Evolutionary conservation across 2,797 vertebrate genomes (phyloP).

Genomic region (Anguilla pacifica): DNA sequence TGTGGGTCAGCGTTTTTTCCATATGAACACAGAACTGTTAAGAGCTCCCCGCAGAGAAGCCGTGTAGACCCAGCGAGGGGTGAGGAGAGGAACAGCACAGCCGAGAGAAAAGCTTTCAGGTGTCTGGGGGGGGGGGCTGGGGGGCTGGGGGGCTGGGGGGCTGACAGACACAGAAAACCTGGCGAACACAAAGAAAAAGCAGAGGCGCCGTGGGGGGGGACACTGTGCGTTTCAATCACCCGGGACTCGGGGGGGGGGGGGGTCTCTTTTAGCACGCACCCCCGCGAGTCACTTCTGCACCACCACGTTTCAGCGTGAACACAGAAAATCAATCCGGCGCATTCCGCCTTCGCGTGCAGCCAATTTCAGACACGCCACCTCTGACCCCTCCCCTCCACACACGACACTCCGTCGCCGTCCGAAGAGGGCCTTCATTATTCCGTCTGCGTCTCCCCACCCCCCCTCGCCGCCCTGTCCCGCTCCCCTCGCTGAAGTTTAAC

Average conservation of each 20-base stretch:
- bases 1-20: constrained; percentile 2
- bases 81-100: not conserved
- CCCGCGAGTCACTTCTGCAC: not conserved
- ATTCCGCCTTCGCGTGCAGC: not conserved
- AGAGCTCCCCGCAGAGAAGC: not conserved
- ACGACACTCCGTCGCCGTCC: not conserved
- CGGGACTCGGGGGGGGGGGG: not conserved
- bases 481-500: too few relatives aligned
- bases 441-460: not conserved
- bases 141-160: not conserved
- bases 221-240: not conserved
- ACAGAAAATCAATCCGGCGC: not conserved
- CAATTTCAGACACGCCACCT: not conserved
- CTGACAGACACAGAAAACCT: not conserved
- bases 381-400: not conserved
- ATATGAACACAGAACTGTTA: not conserved
- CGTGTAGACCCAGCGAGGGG: not conserved
- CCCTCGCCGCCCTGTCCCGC: too few relatives aligned
- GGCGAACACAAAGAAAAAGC: not conserved
- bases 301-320: not conserved
- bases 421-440: not conserved
- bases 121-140: not conserved
- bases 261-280: not conserved
- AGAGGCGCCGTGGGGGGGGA: not conserved
- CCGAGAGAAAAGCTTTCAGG: not conserved